A percentile compares a stretch with the other conserved stretches of the same genome.
These are phyloP conservation scores for Sphenopsis melanotis DNA, from an alignment of 2,797 vertebrate genomes.

Conservation along the genomic window DNA sequence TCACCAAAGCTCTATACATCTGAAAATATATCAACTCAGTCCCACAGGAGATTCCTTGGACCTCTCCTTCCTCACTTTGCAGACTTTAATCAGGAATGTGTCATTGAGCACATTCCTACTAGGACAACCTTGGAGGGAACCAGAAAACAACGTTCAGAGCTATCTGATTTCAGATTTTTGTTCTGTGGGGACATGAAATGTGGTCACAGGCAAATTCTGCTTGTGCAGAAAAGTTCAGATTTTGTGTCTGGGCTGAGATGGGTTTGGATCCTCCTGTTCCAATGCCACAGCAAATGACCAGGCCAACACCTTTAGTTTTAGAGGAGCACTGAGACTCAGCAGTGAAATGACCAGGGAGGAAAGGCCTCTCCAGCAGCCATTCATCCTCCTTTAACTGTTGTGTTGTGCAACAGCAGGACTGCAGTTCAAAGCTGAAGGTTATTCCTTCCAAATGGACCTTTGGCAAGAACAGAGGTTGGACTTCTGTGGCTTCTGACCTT, in stretches of 20 bases:
- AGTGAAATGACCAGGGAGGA: not conserved
- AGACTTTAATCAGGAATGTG: not conserved
- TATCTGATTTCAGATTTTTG: not conserved
- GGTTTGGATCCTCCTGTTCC: not conserved
- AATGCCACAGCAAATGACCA: not conserved
- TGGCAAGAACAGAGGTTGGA: not conserved
- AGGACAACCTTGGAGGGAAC: not conserved
- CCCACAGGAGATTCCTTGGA: not conserved
- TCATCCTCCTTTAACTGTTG: not conserved
- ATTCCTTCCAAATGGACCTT: constrained; percentile 4
- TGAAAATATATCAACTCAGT: not conserved
- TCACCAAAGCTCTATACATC: not conserved
- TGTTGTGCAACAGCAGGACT: not conserved
- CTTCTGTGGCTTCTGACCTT: not conserved
- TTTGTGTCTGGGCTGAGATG: not conserved
- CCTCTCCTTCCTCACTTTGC: not conserved
- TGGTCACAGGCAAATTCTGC: not conserved
- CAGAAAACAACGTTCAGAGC: not conserved
- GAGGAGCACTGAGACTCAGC: not conserved
- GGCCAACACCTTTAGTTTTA: not conserved
- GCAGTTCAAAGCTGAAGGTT: not conserved
- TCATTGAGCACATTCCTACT: not conserved
- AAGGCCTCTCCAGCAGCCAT: not conserved
- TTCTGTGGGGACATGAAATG: accelerated
- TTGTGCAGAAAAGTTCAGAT: not conserved